Conservation (phyloP, 1,140 invertebrate genomes). For the Neodiprion virginianus region DNA sequence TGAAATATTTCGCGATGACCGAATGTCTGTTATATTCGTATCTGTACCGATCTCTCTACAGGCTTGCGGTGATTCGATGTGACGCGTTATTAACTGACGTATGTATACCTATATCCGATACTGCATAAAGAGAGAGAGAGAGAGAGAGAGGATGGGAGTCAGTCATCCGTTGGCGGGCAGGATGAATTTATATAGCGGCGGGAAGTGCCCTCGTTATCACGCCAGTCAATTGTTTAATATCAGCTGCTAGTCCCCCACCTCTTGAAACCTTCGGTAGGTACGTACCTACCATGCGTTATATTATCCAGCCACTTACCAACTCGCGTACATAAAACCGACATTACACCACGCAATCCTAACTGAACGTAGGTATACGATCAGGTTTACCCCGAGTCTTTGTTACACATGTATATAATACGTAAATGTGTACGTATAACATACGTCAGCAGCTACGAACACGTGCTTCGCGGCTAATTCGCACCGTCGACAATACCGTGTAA, state of each 20-base stretch:
- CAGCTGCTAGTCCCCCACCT: conserved; percentile 22
- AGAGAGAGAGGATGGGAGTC: neutral
- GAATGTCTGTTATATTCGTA: too few relatives aligned
- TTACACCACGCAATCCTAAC: neutral
- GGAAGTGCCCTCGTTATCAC: conserved; percentile 54
- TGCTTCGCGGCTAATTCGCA: too few relatives aligned
- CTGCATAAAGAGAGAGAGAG: too few relatives aligned
- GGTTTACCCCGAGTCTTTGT: neutral
- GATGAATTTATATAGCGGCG: conserved; percentile 46
- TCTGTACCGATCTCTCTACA: too few relatives aligned
- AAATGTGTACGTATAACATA: too few relatives aligned
- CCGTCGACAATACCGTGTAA: too few relatives aligned
- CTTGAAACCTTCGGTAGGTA: neutral
- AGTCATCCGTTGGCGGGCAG: conserved; percentile 29
- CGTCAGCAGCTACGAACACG: too few relatives aligned
- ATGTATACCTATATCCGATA: too few relatives aligned
- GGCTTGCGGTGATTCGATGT: too few relatives aligned
- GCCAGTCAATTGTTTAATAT: conserved; percentile 54
- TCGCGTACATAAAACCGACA: neutral
- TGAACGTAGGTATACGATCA: neutral
- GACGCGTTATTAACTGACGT: too few relatives aligned
- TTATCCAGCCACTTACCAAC: neutral
- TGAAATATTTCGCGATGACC: too few relatives aligned
- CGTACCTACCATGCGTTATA: neutral
- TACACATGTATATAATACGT: too few relatives aligned